These are phyloP conservation scores for Hypotaenidia okinawae DNA, from an alignment of 2,797 vertebrate species.

Conservation along the genomic window DNA sequence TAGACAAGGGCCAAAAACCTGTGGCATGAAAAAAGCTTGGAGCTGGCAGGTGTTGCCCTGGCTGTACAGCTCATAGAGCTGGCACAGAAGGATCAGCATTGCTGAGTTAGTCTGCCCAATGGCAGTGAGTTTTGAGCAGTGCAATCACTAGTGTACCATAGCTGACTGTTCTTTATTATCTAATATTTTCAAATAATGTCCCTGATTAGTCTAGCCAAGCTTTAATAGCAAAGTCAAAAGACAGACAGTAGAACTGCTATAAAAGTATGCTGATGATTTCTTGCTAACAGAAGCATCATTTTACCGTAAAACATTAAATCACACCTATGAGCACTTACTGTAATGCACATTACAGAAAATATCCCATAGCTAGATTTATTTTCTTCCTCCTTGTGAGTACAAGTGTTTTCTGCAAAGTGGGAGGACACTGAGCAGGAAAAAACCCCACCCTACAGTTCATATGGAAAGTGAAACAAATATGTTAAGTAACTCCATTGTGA, in stretches of 20 bases:
- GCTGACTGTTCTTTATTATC: not conserved
- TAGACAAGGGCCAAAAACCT: not conserved
- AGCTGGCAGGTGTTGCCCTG: not conserved
- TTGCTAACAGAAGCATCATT: not conserved
- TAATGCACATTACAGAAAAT: conserved; percentile 45
- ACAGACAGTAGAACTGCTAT: not conserved
- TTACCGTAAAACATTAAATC: not conserved
- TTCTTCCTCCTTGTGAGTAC: not conserved
- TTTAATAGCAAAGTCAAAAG: conserved; percentile 13
- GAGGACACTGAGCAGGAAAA: not conserved
- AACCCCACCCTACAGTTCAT: not conserved
- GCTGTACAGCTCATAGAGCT: not conserved
- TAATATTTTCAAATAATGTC: conserved; percentile 21
- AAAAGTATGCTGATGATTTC: not conserved
- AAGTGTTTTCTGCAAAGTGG: not conserved
- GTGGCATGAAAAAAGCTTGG: not conserved
- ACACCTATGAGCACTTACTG: conserved; percentile 19
- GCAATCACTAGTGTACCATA: not conserved
- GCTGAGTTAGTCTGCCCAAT: not conserved
- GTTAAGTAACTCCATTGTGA: not conserved
- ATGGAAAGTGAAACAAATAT: conserved; percentile 47
- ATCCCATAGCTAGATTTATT: not conserved
- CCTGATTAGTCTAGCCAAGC: not conserved
- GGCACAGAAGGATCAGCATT: not conserved
- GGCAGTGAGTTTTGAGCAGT: not conserved